Evolutionary conservation across 2,888 invertebrate species (phyloP).

Genomic region (Hypomecis atomaria): DNA sequence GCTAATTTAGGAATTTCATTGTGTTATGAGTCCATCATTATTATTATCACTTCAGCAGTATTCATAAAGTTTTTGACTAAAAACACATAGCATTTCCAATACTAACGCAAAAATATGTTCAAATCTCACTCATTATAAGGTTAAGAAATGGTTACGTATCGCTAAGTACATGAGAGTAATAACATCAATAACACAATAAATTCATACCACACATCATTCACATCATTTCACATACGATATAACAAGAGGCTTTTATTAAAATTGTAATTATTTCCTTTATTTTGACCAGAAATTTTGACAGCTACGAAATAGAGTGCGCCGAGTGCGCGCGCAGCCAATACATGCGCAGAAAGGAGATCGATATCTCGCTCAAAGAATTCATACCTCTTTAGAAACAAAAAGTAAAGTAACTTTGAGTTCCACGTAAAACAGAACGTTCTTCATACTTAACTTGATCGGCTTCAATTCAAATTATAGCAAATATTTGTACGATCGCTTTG

Average conservation of each 20-base stretch:
- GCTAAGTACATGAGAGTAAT: background rate
- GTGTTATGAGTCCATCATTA: background rate
- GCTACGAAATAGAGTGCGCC: constrained; percentile 32
- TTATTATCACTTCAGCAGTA: background rate
- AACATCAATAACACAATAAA: background rate
- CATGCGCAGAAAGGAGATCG: constrained; percentile 60
- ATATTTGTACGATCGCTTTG: constrained; percentile 14
- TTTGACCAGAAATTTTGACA: constrained; percentile 75
- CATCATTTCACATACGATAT: constrained; percentile 1
- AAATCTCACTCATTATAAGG: background rate
- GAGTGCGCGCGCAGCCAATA: constrained; percentile 67
- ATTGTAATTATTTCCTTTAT: constrained; percentile 49
- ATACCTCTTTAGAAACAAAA: no score
- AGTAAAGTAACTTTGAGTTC: constrained; percentile 8
- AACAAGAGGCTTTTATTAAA: constrained; percentile 19
- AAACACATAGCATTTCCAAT: background rate
- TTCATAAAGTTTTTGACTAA: no score
- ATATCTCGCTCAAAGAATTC: constrained; percentile 49
- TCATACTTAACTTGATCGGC: constrained; percentile 7
- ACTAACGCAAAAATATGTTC: background rate
- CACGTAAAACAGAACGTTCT: constrained; percentile 18
- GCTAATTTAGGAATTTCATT: background rate
- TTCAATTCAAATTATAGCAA: background rate
- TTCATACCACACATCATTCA: background rate
- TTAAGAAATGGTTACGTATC: background rate